Conservation (phyloP, 2,888 invertebrate genomes). For the Micoletzkya japonica region DNA sequence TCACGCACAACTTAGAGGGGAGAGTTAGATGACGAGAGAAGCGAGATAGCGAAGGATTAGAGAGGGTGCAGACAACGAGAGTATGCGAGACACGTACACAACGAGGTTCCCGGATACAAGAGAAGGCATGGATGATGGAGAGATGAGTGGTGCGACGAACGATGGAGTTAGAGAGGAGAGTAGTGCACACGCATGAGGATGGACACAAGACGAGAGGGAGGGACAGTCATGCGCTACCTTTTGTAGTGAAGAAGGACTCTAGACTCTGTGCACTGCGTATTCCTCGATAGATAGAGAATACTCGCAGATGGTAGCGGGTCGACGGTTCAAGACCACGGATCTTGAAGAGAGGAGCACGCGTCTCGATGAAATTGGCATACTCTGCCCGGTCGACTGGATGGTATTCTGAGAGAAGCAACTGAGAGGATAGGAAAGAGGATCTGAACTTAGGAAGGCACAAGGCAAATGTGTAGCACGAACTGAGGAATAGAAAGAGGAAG, state of each 20-base stretch:
- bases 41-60: background rate
- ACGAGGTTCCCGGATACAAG: background rate
- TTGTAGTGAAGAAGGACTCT: slow-evolving; percentile 21
- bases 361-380: slow-evolving; percentile 53
- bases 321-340: slow-evolving; percentile 50
- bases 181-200: background rate
- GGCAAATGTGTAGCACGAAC: background rate
- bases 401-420: slow-evolving; percentile 41
- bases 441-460: background rate
- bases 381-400: slow-evolving; percentile 52
- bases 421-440: background rate
- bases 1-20: background rate
- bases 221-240: background rate
- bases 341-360: slow-evolving; percentile 50
- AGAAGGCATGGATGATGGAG: background rate
- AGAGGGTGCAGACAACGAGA: slow-evolving; percentile 7
- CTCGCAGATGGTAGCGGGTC: slow-evolving; percentile 46
- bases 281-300: slow-evolving; percentile 17
- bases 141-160: background rate
- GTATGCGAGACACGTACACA: background rate
- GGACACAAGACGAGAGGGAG: background rate
- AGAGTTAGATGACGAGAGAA: slow-evolving; percentile 9
- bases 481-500: background rate
- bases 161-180: background rate
- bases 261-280: slow-evolving; percentile 11